Base-by-base conservation (phyloP, 1,140 invertebrate species). In the Probaryconus sp. region DNA sequence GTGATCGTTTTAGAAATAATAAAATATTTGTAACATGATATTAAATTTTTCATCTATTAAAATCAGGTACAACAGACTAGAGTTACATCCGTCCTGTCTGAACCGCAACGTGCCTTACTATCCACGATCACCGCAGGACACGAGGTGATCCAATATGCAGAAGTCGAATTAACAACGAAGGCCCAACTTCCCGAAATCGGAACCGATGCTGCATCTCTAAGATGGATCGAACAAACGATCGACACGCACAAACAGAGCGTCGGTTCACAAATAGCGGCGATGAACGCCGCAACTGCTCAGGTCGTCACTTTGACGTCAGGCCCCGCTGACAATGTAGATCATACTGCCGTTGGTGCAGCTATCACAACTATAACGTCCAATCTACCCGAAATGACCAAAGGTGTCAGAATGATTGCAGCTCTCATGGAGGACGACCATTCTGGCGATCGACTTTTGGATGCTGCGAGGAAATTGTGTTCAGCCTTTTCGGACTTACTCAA, bases 281-380 rank as follows among this genome's bases (percentile, higher is more conserved):
- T 99, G 97, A 99, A 97, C 89, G 98, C 97, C 0, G 98, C 98
- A 28, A 99, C 98, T 0, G 98, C 98, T 7, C 96, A 99, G 86
- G 93, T 99, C 4, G 96, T 99, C n/a, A 98, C 97, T 0, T 88
- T 98, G 26, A 98, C 97, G 0, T 95, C 96, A 0, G 94, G 93
- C 5, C 89, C 93, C 1, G 90, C 90, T 0, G 94, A 96, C 73
- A 93, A 95, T 70, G 93, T 95, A 2, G 97, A 99, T 86, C 95
- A 97, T 81, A 95, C 94, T n/a, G 95, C 96, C 6, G 96, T 99
- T 1, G 97, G 97, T 0, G 95, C 96, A 0, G 98, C 98, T 4
- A 97, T 99, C 55, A 96, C 96, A 5, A 98, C 97, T 17, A 99
- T 99, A 76, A 96, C 97, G 5, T 96, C 93, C 50, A 99, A 98